Percentiles rank a stretch among this genome's conserved stretches.
phyloP scores from a whole-genome alignment of 2,888 invertebrate species.

The Lochmaea capreae region DNA sequence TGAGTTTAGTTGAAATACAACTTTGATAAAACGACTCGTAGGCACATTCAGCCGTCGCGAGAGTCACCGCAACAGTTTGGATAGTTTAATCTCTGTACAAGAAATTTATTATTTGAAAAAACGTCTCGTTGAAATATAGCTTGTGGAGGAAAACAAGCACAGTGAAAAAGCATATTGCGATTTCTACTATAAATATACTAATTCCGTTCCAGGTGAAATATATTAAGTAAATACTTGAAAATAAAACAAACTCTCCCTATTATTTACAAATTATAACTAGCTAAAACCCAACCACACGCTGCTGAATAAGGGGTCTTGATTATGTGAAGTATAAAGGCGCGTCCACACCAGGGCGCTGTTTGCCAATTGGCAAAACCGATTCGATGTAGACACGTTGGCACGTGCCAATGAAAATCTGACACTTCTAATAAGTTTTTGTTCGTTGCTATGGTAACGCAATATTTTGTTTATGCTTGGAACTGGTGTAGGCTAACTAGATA shows the following conservation, averaged over 20 bases:
- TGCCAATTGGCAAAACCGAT: too few species aligned
- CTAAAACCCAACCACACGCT: too few species aligned
- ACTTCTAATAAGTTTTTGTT: too few species aligned
- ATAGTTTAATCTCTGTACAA: slow-evolving; percentile 49
- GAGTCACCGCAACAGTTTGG: slow-evolving; percentile 43
- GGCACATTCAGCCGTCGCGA: slow-evolving; percentile 43
- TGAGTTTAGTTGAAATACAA: slow-evolving; percentile 42
- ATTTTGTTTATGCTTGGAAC: too few species aligned
- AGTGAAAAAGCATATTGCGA: background rate
- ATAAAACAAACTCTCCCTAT: background rate
- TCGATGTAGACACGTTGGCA: too few species aligned
- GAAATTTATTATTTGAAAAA: slow-evolving; percentile 50
- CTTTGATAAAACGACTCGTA: slow-evolving; percentile 45
- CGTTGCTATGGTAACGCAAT: too few species aligned
- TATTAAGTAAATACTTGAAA: background rate
- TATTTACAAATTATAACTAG: too few species aligned
- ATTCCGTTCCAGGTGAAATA: background rate
- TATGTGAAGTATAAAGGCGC: too few species aligned
- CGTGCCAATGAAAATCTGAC: too few species aligned
- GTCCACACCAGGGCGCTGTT: too few species aligned
- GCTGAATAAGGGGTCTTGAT: too few species aligned
- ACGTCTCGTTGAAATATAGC: slow-evolving; percentile 49
- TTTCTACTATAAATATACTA: background rate
- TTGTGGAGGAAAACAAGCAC: slow-evolving; percentile 36
- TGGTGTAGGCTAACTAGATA: too few species aligned